These are phyloP conservation scores for Cacatua alba DNA, from an alignment of 2,113 vertebrate species.

Conservation along the genomic window DNA sequence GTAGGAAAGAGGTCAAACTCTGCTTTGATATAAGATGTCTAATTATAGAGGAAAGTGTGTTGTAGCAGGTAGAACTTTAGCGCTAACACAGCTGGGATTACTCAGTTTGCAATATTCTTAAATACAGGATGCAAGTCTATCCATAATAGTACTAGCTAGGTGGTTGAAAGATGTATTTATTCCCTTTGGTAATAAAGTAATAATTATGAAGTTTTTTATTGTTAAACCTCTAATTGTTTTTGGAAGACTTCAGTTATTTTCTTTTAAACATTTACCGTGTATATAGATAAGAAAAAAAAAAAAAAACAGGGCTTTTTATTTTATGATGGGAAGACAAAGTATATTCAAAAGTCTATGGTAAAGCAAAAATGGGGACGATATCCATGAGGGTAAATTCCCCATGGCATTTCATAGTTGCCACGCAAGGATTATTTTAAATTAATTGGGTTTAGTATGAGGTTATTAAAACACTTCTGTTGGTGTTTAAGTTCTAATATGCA, in stretches of 20 bases:
- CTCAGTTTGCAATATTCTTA: accelerated
- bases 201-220: neutral
- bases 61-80: neutral
- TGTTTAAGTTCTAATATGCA: neutral
- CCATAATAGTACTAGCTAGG: neutral
- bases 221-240: neutral
- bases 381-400: neutral
- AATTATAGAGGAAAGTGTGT: neutral
- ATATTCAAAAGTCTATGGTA: neutral
- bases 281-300: neutral
- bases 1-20: neutral
- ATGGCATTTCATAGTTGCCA: neutral
- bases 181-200: neutral
- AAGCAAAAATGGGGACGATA: neutral
- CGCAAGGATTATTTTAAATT: neutral
- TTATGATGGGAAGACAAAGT: neutral
- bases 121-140: neutral
- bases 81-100: neutral
- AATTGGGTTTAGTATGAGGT: neutral
- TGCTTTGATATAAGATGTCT: neutral
- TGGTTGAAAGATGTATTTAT: neutral
- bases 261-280: neutral
- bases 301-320: neutral
- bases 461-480: neutral
- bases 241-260: neutral